phyloP scores from a whole-genome alignment of 1,140 invertebrate genomes.

The Diachasmimorpha longicaudata region DNA sequence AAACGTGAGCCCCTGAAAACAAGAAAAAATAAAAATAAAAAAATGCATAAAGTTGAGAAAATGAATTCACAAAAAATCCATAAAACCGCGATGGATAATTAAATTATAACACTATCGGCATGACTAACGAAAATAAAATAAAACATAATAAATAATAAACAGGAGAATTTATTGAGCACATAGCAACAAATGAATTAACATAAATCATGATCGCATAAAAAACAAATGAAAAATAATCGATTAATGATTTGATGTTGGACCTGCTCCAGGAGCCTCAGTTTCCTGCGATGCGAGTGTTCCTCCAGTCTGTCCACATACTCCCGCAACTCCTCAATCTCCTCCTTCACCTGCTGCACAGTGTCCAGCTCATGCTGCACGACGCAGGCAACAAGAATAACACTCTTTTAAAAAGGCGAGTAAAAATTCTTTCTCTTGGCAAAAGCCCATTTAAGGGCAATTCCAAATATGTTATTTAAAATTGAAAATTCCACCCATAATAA shows the following conservation, averaged over 20 bases:
- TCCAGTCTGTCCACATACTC: slow-evolving; percentile 90
- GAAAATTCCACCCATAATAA: background rate
- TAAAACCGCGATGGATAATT: background rate
- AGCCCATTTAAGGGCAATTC: slow-evolving; percentile 14
- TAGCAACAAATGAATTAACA: too few species aligned
- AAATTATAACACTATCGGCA: background rate
- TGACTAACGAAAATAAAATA: background rate
- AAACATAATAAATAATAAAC: slow-evolving; percentile 17
- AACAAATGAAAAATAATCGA: slow-evolving; percentile 23
- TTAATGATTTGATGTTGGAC: slow-evolving; percentile 59
- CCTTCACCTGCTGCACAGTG: slow-evolving; percentile 90
- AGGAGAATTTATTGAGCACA: background rate
- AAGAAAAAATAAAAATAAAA: slow-evolving; percentile 14
- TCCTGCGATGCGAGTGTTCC: slow-evolving; percentile 84
- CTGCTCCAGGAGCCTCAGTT: slow-evolving; percentile 87
- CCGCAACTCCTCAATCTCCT: slow-evolving; percentile 89
- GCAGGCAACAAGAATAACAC: slow-evolving; percentile 23
- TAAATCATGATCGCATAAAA: slow-evolving; percentile 32
- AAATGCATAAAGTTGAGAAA: slow-evolving; percentile 32
- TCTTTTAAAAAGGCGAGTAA: slow-evolving; percentile 6
- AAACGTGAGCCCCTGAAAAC: slow-evolving; percentile 84
- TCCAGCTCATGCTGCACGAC: slow-evolving; percentile 77
- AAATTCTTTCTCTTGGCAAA: background rate
- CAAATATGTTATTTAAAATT: background rate
- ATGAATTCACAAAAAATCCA: slow-evolving; percentile 6